Evolutionary conservation across 1,140 invertebrate genomes (phyloP), one percentile per base, ranked within the genome.

Genomic region (Pseudachorutes palmiensis): DNA sequence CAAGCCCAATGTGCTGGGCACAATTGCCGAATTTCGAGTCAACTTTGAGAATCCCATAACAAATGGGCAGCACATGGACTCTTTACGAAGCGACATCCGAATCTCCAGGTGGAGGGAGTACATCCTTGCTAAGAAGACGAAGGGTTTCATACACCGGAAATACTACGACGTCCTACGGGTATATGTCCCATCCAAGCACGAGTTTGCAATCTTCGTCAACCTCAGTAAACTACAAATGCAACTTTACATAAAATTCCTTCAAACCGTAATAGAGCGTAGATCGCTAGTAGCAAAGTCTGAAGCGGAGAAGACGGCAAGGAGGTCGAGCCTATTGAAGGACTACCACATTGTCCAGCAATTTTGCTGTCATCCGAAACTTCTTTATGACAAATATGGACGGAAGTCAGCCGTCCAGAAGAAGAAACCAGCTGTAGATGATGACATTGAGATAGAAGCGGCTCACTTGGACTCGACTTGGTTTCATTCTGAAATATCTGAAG

Each of bases 51-150:
- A 94, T 83, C 92, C 92, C 0, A 98, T 99, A 74, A 88, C 83
- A 58, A 98, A 98, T 79, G 96, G 96, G 0, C 92, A 96, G 77
- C 94, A 90, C 79, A 89, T 87, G 0, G 91, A 99, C 80, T 97
- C 94, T 0, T 94, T 89, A 2, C 83, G 86, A 16, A 82, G 85
- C 62, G 94, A 97, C 79, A 91, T 97, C 1, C 85, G 86, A 64
- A 74, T 95, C n/a, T 97, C 97, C 94, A 97, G 96, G 76, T 85
- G 91, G 75, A 81, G 94, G 28, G 92, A 91, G 1, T 93, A 97
- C 74, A 91, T 97, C 33, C 80, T 98, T 14, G 91, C 96, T 77
- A 94, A 93, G 76, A 85, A 94, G 79, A 80, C 98, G 24, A 89
- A 92, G 75, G 91, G 90, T 0, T 90, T 90, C 77, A 90, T 97